A percentile compares a stretch with the other conserved stretches of the same genome.
These are phyloP conservation scores for Sebastes matsubarae DNA, from an alignment of 2,797 vertebrate genomes.

Conservation along the genomic window DNA sequence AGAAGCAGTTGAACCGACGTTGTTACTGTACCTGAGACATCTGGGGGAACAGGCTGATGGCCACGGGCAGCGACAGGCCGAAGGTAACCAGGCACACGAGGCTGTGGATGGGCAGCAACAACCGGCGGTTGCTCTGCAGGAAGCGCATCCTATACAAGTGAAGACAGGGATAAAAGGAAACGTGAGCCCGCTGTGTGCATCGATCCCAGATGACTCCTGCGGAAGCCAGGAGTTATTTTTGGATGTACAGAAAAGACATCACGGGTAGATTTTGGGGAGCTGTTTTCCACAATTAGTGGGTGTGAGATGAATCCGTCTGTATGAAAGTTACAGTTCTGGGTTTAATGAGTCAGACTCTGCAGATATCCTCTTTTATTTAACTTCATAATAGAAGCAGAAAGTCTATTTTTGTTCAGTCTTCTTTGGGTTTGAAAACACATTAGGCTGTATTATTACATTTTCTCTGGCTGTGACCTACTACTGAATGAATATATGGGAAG, in stretches of 20 bases:
- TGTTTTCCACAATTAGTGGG: conserved; percentile 36
- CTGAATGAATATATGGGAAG: neutral
- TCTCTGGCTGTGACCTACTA: neutral
- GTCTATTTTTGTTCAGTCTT: neutral
- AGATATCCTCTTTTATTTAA: neutral
- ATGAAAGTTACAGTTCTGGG: conserved; percentile 1
- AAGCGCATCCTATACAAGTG: conserved; percentile 84
- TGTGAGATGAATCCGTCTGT: conserved; percentile 23
- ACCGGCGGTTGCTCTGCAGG: conserved; percentile 88
- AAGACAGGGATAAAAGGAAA: conserved; percentile 29
- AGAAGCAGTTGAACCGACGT: conserved; percentile 1
- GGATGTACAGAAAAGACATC: conserved; percentile 32
- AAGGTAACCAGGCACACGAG: conserved; percentile 95
- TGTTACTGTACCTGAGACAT: conserved; percentile 91
- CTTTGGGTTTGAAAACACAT: neutral
- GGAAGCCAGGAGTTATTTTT: conserved; percentile 49
- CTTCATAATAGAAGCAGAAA: neutral
- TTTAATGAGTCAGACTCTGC: conserved; percentile 22
- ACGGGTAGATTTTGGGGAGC: conserved; percentile 29
- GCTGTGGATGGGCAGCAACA: conserved; percentile 94
- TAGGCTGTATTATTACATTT: neutral
- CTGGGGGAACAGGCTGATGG: conserved; percentile 99
- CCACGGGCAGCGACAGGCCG: conserved; percentile 94
- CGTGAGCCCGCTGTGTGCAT: conserved; percentile 24
- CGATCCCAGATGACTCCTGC: conserved; percentile 38